Conservation (phyloP, 2,888 invertebrate genomes). For the Phorcus lineatus region DNA sequence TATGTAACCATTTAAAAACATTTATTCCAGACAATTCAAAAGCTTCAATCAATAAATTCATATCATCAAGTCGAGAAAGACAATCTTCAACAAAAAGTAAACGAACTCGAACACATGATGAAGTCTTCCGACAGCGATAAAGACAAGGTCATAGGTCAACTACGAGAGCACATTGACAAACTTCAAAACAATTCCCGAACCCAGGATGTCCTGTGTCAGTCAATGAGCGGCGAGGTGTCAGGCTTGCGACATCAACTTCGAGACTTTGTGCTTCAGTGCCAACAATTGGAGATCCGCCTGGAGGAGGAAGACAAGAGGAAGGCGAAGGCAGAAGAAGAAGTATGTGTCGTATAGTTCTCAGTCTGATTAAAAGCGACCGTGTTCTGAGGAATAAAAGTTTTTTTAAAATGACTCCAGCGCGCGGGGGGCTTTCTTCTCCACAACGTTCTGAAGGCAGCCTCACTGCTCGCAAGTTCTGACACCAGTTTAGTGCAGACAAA, state of each 20-base stretch:
- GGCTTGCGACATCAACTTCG: constrained; percentile 51
- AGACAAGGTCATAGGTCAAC: constrained; percentile 47
- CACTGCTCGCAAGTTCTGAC: too few species aligned
- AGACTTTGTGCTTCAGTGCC: constrained; percentile 56
- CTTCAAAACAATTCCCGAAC: constrained; percentile 42
- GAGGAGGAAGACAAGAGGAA: constrained; percentile 36
- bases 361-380: too few species aligned
- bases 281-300: constrained; percentile 50
- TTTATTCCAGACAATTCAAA: constrained; percentile 23
- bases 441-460: too few species aligned
- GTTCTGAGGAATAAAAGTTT: too few species aligned
- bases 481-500: too few species aligned
- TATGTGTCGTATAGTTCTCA: too few species aligned
- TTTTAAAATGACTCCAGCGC: too few species aligned
- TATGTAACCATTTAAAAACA: too few species aligned
- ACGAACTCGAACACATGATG: constrained; percentile 45
- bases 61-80: constrained; percentile 28
- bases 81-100: constrained; percentile 31
- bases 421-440: too few species aligned
- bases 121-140: constrained; percentile 55
- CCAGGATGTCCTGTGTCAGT: constrained; percentile 44
- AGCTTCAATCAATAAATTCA: constrained; percentile 14
- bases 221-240: constrained; percentile 45
- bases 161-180: constrained; percentile 43
- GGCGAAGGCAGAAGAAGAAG: neutral